phyloP scores from a whole-genome alignment of 2,888 invertebrate species.

The Hydraecia micacea region DNA sequence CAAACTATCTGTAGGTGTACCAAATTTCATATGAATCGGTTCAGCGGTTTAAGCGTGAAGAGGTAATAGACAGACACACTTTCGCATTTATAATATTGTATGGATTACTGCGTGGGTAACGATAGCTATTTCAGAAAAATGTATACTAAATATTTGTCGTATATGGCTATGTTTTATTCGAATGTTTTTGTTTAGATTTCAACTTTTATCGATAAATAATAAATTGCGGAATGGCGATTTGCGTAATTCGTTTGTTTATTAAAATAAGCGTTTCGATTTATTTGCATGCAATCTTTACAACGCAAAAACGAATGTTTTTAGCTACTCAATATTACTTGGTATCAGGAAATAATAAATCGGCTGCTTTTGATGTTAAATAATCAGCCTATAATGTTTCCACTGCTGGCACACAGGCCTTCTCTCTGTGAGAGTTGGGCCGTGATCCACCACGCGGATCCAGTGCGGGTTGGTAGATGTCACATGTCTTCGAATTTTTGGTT shows the following conservation, averaged over 20 bases:
- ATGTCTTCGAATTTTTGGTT: no score
- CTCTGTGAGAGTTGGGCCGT: no score
- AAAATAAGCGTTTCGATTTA: not conserved
- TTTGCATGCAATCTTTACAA: not conserved
- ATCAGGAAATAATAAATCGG: not conserved
- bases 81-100: no score
- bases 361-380: not conserved
- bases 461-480: no score
- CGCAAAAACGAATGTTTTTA: not conserved
- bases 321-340: not conserved
- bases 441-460: no score
- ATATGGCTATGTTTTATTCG: not conserved
- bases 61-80: no score
- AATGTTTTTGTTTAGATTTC: constrained; percentile 15
- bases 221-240: constrained; percentile 1
- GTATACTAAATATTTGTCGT: constrained; percentile 20
- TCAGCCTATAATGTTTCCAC: no score
- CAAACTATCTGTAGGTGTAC: no score
- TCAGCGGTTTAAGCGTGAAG: no score
- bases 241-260: constrained; percentile 21
- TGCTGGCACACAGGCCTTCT: no score
- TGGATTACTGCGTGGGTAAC: no score
- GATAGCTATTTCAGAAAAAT: constrained; percentile 6
- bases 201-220: not conserved
- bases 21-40: no score